A percentile compares a stretch with the other conserved stretches of the same genome.
phyloP scores from a whole-genome alignment of 2,113 vertebrate genomes.

The Vulpes vulpes region DNA sequence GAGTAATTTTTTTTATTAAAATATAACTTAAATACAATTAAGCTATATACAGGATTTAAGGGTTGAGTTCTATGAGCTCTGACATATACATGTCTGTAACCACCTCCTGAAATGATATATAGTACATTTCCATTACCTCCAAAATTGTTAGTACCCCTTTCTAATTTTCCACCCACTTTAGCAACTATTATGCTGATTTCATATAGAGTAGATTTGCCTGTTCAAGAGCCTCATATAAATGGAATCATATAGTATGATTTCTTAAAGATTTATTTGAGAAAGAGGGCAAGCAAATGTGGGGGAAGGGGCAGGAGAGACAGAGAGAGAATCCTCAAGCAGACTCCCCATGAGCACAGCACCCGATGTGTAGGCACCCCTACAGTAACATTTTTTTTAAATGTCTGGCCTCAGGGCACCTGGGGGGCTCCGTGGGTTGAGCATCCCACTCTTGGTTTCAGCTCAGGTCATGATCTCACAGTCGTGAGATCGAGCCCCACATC shows the following conservation, averaged over 20 bases:
- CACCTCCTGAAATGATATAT: constrained; percentile 16
- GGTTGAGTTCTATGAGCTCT: constrained; percentile 17
- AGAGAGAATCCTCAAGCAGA: background rate
- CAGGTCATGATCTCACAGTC: background rate
- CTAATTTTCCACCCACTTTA: background rate
- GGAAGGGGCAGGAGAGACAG: background rate
- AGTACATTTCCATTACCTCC: background rate
- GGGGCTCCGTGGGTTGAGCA: background rate
- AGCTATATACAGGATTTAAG: constrained; percentile 22
- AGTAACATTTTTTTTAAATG: background rate
- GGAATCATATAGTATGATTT: constrained; percentile 43
- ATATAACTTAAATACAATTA: constrained; percentile 1
- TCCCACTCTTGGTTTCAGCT: background rate
- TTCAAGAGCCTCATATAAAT: constrained; percentile 40
- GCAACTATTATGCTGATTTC: constrained; percentile 47
- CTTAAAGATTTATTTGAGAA: background rate
- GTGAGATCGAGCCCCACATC: background rate
- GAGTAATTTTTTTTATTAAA: background rate
- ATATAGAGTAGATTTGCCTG: constrained; percentile 49
- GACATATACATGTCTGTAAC: background rate
- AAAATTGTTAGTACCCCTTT: constrained; percentile 42
- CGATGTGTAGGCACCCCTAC: background rate
- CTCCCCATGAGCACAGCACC: background rate
- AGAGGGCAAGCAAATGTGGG: background rate
- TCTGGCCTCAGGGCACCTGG: background rate